Percentiles rank a stretch among this genome's conserved stretches.
These are phyloP conservation scores for mouse (Mus musculus) DNA, from an alignment of 2,113 vertebrate genomes.

Conservation along the genomic window DNA sequence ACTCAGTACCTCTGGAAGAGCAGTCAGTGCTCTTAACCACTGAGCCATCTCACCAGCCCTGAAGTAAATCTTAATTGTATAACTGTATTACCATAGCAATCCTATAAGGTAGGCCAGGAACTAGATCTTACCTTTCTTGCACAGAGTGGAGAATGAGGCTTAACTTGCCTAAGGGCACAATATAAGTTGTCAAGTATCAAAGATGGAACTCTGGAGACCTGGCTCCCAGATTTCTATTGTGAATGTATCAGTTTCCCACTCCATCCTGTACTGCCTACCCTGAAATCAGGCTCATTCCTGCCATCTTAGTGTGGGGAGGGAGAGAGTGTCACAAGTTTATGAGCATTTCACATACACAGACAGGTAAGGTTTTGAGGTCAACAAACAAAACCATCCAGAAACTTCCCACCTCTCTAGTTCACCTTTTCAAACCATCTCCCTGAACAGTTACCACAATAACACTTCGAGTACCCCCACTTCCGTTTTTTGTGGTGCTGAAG, in stretches of 20 bases:
- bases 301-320: background rate
- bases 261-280: background rate
- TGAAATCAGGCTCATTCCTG: background rate
- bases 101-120: background rate
- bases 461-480: background rate
- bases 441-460: background rate
- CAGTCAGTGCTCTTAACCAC: too few species aligned
- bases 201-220: background rate
- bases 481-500: background rate
- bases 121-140: background rate
- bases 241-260: background rate
- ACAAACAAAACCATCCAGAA: background rate
- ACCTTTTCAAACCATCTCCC: background rate
- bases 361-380: background rate
- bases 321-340: background rate
- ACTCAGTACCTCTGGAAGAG: too few species aligned
- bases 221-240: background rate
- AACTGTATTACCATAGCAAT: conserved; percentile 43
- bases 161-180: background rate
- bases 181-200: background rate
- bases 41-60: background rate
- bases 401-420: background rate
- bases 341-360: background rate
- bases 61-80: conserved; percentile 8
- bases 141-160: conserved; percentile 26